Conservation (phyloP, 2,888 invertebrate genomes). For the Meganola albula region DNA sequence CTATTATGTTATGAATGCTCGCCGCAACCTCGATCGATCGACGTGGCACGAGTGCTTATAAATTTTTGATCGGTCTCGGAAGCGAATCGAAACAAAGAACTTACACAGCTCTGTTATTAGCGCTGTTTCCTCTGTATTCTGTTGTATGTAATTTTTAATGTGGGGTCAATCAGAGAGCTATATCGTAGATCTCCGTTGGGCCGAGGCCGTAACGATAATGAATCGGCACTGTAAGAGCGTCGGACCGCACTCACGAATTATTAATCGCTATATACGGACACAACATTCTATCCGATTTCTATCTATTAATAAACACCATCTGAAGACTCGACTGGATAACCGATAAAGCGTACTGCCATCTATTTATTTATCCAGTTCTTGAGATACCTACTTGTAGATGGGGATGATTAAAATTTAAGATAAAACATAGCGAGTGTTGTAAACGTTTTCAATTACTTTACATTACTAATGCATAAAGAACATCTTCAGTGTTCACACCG, state of each 20-base stretch:
- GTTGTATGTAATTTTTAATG: conserved; percentile 77
- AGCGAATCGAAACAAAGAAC: conserved; percentile 67
- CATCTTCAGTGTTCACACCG: conserved; percentile 52
- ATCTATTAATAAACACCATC: conserved; percentile 31
- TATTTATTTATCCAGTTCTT: conserved; percentile 9
- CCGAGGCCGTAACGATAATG: conserved; percentile 72
- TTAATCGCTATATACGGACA: conserved; percentile 60
- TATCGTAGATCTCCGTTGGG: conserved; percentile 73
- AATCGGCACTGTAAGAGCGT: conserved; percentile 67
- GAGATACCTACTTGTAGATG: too few relatives aligned
- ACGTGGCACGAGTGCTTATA: conserved; percentile 40
- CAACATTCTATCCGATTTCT: conserved; percentile 36
- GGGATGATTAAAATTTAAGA: conserved; percentile 52
- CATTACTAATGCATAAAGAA: conserved; percentile 73
- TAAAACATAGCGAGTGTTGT: conserved; percentile 50
- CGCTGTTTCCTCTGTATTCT: conserved; percentile 55
- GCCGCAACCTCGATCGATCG: conserved; percentile 57
- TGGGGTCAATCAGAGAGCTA: conserved; percentile 76
- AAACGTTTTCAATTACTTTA: conserved; percentile 67
- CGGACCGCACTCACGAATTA: conserved; percentile 78
- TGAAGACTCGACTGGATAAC: not conserved
- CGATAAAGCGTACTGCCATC: too few relatives aligned
- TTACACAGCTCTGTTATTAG: conserved; percentile 49
- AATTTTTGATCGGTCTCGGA: conserved; percentile 63
- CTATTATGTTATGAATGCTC: conserved; percentile 56